Conservation (phyloP, 1,140 invertebrate species). For the Agraylea sexmaculata region DNA sequence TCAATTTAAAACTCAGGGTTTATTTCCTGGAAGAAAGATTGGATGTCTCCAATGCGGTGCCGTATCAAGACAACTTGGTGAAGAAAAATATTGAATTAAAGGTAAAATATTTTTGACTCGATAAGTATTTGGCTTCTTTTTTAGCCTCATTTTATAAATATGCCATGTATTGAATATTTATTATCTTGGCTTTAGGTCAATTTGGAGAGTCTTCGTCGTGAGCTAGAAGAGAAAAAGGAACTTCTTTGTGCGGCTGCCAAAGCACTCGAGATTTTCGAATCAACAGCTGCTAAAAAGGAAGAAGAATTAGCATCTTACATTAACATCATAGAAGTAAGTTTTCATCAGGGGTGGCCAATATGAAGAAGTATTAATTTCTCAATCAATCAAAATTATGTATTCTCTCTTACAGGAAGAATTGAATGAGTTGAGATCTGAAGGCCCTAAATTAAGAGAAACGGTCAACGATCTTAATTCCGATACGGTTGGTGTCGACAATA, state of each 20-base stretch:
- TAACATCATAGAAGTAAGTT: conserved; percentile 3
- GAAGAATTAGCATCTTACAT: conserved; percentile 7
- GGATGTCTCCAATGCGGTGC: conserved; percentile 27
- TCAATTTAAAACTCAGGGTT: conserved; percentile 79
- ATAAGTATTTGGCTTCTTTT: neutral
- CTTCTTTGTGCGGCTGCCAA: conserved; percentile 70
- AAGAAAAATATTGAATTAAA: conserved; percentile 70
- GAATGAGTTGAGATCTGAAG: conserved; percentile 9
- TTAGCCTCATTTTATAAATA: neutral
- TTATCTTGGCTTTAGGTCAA: conserved; percentile 48
- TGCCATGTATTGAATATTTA: conserved; percentile 9
- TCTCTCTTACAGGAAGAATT: conserved; percentile 30
- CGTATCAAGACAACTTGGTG: conserved; percentile 16
- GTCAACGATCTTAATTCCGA: too few relatives aligned
- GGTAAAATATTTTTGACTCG: conserved; percentile 35
- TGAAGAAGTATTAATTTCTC: neutral
- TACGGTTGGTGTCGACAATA: conserved; percentile 13
- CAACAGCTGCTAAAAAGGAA: conserved; percentile 23
- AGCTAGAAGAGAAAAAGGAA: conserved; percentile 70
- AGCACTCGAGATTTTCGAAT: conserved; percentile 60
- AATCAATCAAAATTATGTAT: conserved; percentile 10
- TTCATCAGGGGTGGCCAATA: conserved; percentile 5
- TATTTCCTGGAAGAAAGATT: conserved; percentile 83
- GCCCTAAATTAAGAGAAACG: neutral
- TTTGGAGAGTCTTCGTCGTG: conserved; percentile 63